These are phyloP conservation scores for Pycnonotus jocosus DNA, from an alignment of 2,113 vertebrate genomes.

Conservation along the genomic window DNA sequence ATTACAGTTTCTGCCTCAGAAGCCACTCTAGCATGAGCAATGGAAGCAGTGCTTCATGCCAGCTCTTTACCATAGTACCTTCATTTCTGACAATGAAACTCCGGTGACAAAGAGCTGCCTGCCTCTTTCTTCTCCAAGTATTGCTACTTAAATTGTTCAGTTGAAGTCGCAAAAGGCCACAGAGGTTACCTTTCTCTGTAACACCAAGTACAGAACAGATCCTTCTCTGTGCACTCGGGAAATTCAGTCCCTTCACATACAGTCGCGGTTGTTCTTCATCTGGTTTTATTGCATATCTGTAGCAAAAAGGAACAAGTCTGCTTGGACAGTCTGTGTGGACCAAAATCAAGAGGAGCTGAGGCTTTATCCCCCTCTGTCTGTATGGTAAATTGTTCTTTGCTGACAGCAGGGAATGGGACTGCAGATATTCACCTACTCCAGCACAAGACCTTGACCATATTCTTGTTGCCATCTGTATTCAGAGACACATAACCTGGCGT, in stretches of 20 bases:
- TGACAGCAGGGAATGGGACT: not conserved
- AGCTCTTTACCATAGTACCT: not conserved
- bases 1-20: not conserved
- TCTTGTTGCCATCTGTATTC: not conserved
- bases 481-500: not conserved
- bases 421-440: not conserved
- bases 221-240: accelerated
- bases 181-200: not conserved
- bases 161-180: not conserved
- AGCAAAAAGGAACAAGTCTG: not conserved
- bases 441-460: not conserved
- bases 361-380: not conserved
- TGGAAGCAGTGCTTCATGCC: accelerated
- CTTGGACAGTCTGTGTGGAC: not conserved
- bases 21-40: not conserved
- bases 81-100: not conserved
- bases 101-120: not conserved
- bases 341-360: not conserved
- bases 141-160: not conserved
- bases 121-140: not conserved
- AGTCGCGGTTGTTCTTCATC: not conserved
- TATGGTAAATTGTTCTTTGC: not conserved
- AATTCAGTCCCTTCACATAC: not conserved
- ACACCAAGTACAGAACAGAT: not conserved
- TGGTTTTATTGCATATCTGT: not conserved